Evolutionary conservation across 2,888 invertebrate genomes (phyloP).

Genomic region (Nomada lathburiana): DNA sequence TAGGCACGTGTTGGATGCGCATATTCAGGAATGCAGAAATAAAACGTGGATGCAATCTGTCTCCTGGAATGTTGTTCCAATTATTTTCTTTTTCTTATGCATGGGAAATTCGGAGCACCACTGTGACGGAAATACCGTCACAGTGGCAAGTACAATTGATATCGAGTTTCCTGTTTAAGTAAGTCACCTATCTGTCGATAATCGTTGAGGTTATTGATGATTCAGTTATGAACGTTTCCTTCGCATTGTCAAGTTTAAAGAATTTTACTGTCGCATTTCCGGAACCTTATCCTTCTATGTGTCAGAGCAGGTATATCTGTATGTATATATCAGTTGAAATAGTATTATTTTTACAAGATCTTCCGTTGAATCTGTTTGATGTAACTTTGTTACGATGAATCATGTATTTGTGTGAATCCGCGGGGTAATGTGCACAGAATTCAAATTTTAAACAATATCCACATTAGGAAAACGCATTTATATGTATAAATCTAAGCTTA

Average conservation of each 20-base stretch:
- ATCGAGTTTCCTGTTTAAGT: background rate
- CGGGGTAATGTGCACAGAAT: too few species aligned
- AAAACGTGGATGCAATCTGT: conserved; percentile 8
- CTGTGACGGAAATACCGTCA: too few species aligned
- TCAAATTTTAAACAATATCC: too few species aligned
- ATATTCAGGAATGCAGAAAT: conserved; percentile 26
- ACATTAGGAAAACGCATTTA: too few species aligned
- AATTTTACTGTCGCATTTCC: background rate
- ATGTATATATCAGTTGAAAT: background rate
- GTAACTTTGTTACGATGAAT: background rate
- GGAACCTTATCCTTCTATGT: background rate
- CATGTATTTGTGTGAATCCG: background rate
- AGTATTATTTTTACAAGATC: too few species aligned
- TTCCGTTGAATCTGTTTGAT: too few species aligned
- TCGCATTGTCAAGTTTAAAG: background rate
- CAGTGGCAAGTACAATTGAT: background rate
- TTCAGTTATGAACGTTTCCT: background rate
- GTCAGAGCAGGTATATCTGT: background rate
- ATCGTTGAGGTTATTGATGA: background rate
- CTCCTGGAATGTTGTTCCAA: conserved; percentile 40
- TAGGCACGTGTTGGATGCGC: conserved; percentile 51
- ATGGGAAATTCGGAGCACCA: too few species aligned
- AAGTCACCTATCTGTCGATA: too few species aligned
- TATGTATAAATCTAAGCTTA: too few species aligned
- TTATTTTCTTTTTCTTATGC: background rate